Evolutionary conservation across 2,888 invertebrate genomes (phyloP).

Genomic region (Molorchus minor): DNA sequence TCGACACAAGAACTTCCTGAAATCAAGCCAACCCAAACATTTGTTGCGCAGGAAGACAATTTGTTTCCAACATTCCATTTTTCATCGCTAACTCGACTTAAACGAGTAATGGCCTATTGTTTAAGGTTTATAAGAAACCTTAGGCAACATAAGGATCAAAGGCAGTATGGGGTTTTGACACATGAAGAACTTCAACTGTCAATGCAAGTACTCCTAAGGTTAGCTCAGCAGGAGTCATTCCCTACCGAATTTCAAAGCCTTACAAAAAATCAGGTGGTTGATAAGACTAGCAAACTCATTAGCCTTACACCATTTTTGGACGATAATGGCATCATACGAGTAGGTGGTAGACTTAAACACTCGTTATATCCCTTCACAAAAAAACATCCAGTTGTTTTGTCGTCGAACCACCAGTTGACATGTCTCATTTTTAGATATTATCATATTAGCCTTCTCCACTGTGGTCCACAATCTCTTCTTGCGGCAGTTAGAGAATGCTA

Average conservation of each 20-base stretch:
- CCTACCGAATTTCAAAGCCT: neutral
- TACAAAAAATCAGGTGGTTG: neutral
- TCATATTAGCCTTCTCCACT: slow-evolving; percentile 23
- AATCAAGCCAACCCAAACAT: neutral
- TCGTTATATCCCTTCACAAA: slow-evolving; percentile 23
- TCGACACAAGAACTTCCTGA: neutral
- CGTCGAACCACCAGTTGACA: slow-evolving; percentile 34
- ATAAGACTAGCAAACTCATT: slow-evolving; percentile 10
- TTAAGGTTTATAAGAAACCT: neutral
- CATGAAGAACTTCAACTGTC: neutral
- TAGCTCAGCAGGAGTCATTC: neutral
- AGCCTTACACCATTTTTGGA: slow-evolving; percentile 34
- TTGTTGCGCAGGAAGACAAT: neutral
- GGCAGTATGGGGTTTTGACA: neutral
- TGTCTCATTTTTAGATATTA: slow-evolving; percentile 30
- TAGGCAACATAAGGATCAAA: neutral
- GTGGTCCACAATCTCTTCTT: slow-evolving; percentile 36
- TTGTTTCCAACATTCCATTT: neutral
- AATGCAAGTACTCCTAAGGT: neutral
- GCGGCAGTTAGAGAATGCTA: slow-evolving; percentile 31
- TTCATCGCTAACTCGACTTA: neutral
- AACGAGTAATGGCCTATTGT: neutral
- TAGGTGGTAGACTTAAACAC: slow-evolving; percentile 33
- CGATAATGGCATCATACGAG: slow-evolving; percentile 31
- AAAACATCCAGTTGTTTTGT: slow-evolving; percentile 36